Conservation (phyloP, 2,888 invertebrate genomes). For the Hymenopus coronatus region DNA sequence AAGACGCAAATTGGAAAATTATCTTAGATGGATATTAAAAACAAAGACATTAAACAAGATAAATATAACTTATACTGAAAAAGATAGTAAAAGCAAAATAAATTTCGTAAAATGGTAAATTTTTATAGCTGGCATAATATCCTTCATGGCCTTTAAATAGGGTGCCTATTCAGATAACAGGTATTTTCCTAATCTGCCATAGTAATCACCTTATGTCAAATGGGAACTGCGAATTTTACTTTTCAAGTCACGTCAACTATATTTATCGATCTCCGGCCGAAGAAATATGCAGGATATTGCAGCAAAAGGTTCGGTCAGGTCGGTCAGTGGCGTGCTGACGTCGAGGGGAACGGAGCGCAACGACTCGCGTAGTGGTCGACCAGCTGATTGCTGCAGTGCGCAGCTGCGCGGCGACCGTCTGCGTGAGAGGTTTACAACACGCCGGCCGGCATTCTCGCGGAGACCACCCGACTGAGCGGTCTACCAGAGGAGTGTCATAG, state of each 20-base stretch:
- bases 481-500: neutral
- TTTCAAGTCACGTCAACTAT: neutral
- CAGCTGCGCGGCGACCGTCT: conserved; percentile 1
- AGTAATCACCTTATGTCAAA: neutral
- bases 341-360: neutral
- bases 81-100: too few species aligned
- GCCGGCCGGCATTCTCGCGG: neutral
- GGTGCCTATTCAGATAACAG: too few species aligned
- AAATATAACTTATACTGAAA: too few species aligned
- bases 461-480: neutral
- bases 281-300: neutral
- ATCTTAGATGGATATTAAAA: too few species aligned
- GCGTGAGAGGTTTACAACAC: neutral
- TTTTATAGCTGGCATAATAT: too few species aligned
- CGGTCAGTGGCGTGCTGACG: neutral
- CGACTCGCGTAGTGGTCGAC: conserved; percentile 1
- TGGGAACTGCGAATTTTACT: neutral
- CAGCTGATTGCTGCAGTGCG: neutral
- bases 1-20: too few species aligned
- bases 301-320: neutral
- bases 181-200: too few species aligned
- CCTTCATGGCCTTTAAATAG: too few species aligned
- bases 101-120: too few species aligned
- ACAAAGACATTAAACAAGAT: too few species aligned
- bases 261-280: neutral